Conservation (phyloP, 2,888 invertebrate genomes). For the Heteromurus nitidus region DNA sequence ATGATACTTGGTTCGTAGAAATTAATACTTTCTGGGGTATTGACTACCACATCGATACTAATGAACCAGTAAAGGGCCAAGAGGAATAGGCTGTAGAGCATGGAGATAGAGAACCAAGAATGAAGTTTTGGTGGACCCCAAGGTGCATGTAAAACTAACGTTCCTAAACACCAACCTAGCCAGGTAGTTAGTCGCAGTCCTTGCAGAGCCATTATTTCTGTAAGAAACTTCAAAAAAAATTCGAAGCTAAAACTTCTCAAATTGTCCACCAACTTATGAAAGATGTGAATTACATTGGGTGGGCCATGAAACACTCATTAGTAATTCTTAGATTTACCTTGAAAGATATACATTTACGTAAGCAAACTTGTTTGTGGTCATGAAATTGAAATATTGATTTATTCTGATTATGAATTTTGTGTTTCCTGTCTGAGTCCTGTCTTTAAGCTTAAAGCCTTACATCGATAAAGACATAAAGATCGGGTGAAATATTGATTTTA, state of each 20-base stretch:
- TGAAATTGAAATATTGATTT: neutral
- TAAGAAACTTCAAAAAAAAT: neutral
- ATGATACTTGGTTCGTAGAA: conserved; percentile 6
- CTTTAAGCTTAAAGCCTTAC: too few relatives aligned
- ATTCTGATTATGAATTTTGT: too few relatives aligned
- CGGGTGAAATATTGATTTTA: too few relatives aligned
- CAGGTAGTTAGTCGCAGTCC: conserved; percentile 20
- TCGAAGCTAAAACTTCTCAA: too few relatives aligned
- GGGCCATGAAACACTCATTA: neutral
- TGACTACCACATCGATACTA: conserved; percentile 1
- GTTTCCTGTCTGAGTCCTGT: too few relatives aligned
- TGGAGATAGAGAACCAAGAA: conserved; percentile 20
- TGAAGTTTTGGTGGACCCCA: conserved; percentile 41
- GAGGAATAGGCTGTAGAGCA: conserved; percentile 14
- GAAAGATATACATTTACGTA: neutral
- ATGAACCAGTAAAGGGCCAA: neutral
- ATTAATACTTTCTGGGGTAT: neutral
- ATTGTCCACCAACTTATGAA: neutral
- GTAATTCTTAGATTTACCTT: neutral
- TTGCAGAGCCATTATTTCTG: conserved; percentile 9
- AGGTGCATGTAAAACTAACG: conserved; percentile 24
- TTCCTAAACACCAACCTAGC: conserved; percentile 24
- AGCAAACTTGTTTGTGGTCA: neutral
- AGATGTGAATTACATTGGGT: neutral
- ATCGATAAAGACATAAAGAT: too few relatives aligned